Evolutionary conservation across 92 coral and sea anemone species (phyloP), one percentile per base, ranked within the genome.

Genomic region (Heliopora coerulea): DNA sequence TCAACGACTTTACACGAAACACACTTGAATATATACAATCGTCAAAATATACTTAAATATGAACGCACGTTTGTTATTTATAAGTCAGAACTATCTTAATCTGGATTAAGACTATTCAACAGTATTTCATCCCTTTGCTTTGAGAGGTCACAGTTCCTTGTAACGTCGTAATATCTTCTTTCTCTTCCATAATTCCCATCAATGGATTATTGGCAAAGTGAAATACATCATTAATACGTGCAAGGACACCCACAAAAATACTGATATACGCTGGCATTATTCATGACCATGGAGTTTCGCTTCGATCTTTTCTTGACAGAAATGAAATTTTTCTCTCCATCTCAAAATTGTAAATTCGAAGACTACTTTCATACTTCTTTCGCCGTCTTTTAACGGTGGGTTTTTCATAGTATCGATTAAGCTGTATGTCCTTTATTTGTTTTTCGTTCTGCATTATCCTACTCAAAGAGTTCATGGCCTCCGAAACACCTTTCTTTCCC

Each of bases 381-480:
- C 98, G 84, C 59, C 98, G 83, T 62, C 98, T 86, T 65, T 87
- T 93, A 33, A 93, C 66, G 21, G 98, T 93, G 6, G 98, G 98
- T 81, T 93, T 93, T 74, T 93, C 98, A 68, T 87, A 93, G 57
- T 80, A 82, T 56, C 91, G 78, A 57, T 93, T 93, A 7, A 93
- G 83, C 63, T 88, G 89, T 48, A 93, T 82, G 72, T 90, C 95
- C 72, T 88, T 90, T n/a, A 85, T 73, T 80, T 90, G 89, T 39
- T 87, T 86, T 49, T 93, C 98, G 52, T 81, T 78, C 28, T 81
- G 82, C 88, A 93, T 88, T 13, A 90, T 78, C 49, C 88, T 84
- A 54, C 84, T 82, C 49, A 93, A 79, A 0, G 92, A 70, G 61
- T 91, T 82, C 42, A 90, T 40, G 13, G 96, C 90, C 21, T 80